These are phyloP conservation scores for Lasioglossum marginatum DNA, from an alignment of 2,888 invertebrate genomes.

Conservation along the genomic window DNA sequence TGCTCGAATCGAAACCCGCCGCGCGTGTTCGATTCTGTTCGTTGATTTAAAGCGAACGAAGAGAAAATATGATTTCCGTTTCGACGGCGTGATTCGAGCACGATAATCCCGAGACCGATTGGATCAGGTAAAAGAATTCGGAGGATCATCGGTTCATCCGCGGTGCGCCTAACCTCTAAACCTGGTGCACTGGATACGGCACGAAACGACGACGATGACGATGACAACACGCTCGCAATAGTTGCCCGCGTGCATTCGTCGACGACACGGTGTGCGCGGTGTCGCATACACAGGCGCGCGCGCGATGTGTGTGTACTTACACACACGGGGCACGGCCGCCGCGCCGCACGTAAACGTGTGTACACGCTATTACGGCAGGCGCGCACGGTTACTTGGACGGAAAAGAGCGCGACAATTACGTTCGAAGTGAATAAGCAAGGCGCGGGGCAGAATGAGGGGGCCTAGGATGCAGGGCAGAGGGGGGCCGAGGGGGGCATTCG, in stretches of 20 bases:
- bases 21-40: not conserved
- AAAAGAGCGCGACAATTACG: constrained; percentile 66
- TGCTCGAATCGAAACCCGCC: constrained; percentile 38
- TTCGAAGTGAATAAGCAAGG: constrained; percentile 56
- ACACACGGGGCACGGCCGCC: not conserved
- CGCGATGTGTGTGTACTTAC: not conserved
- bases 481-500: not conserved
- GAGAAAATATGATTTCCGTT: not conserved
- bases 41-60: not conserved
- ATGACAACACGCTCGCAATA: constrained; percentile 66
- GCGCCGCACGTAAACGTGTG: constrained; percentile 20
- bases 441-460: constrained; percentile 4
- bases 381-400: constrained; percentile 61
- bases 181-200: constrained; percentile 56
- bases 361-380: constrained; percentile 63
- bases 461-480: not conserved
- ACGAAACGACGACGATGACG: constrained; percentile 42
- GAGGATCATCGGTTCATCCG: constrained; percentile 6
- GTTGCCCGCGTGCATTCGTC: constrained; percentile 66
- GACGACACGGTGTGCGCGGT: constrained; percentile 51
- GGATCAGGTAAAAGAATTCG: not conserved
- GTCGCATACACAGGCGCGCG: not conserved
- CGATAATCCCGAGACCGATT: not conserved
- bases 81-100: not conserved
- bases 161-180: constrained; percentile 53